phyloP scores from a whole-genome alignment of 1,140 invertebrate species.

The Andricus grossulariae region DNA sequence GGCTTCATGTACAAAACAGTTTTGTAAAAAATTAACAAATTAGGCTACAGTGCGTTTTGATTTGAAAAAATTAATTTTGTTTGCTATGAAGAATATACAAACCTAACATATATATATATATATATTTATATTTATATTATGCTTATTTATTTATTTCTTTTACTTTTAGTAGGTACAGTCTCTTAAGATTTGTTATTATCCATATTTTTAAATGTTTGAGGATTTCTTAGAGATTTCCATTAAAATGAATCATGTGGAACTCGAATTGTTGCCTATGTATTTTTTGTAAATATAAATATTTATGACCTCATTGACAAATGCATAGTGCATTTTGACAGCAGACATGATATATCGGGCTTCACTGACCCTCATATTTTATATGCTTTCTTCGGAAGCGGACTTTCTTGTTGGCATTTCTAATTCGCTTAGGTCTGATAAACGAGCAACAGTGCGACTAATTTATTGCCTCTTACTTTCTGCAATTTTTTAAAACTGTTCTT shows the following conservation, averaged over 20 bases:
- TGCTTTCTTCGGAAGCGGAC: not conserved
- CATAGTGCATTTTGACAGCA: not conserved
- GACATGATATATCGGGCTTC: not conserved
- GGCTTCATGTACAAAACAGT: too few relatives aligned
- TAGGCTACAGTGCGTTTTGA: too few relatives aligned
- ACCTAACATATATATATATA: fast-evolving
- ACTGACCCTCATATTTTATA: slow-evolving; percentile 8
- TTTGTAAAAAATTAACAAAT: too few relatives aligned
- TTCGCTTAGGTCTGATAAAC: slow-evolving; percentile 10
- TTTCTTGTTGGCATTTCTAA: slow-evolving; percentile 5
- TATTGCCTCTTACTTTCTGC: not conserved
- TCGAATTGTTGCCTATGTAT: not conserved
- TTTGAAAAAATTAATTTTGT: too few relatives aligned
- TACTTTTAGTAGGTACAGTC: too few relatives aligned
- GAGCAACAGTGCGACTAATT: slow-evolving; percentile 13
- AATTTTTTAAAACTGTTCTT: not conserved
- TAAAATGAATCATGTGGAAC: not conserved
- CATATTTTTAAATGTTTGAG: too few relatives aligned
- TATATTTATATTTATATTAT: too few relatives aligned
- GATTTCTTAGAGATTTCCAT: not conserved
- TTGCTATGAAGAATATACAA: too few relatives aligned
- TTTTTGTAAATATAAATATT: not conserved
- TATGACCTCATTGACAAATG: not conserved
- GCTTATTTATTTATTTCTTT: too few relatives aligned
- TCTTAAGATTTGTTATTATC: too few relatives aligned